A percentile compares a stretch with the other conserved stretches of the same genome.
Evolutionary conservation across 1,140 invertebrate genomes (phyloP).

Genomic region (Formica exsecta): DNA sequence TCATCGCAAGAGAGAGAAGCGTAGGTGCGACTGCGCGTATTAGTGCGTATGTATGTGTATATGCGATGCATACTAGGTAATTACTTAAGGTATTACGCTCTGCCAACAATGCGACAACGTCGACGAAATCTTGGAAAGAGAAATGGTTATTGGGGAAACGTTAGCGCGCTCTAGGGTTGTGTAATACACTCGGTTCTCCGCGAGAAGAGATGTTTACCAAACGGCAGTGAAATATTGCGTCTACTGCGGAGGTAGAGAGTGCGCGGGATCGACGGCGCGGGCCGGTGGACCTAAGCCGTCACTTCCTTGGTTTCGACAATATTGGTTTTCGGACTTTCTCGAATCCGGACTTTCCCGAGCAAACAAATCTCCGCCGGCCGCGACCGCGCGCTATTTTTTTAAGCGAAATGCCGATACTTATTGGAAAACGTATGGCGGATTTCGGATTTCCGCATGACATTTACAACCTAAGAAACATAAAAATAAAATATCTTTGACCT

Average conservation of each 20-base stretch:
- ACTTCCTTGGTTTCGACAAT: conserved; percentile 67
- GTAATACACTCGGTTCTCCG: conserved; percentile 60
- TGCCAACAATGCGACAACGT: conserved; percentile 52
- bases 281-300: conserved; percentile 55
- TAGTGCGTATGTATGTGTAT: not conserved
- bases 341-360: conserved; percentile 59
- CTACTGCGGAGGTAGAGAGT: not conserved
- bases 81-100: conserved; percentile 57
- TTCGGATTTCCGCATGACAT: not conserved
- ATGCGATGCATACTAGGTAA: conserved; percentile 28
- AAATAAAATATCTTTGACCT: not conserved
- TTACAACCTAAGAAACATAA: not conserved
- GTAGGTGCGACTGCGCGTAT: no score
- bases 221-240: conserved; percentile 66
- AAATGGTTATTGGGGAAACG: conserved; percentile 61
- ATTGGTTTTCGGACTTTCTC: conserved; percentile 70
- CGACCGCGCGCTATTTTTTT: conserved; percentile 52
- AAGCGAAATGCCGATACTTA: conserved; percentile 32
- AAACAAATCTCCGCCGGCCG: conserved; percentile 59
- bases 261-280: not conserved
- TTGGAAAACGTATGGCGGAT: not conserved
- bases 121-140: conserved; percentile 62
- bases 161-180: conserved; percentile 47
- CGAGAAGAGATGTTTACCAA: conserved; percentile 68
- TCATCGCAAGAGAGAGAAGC: not conserved